These are phyloP conservation scores for Monomorium pharaonis DNA, from an alignment of 1,140 invertebrate species.

Conservation along the genomic window DNA sequence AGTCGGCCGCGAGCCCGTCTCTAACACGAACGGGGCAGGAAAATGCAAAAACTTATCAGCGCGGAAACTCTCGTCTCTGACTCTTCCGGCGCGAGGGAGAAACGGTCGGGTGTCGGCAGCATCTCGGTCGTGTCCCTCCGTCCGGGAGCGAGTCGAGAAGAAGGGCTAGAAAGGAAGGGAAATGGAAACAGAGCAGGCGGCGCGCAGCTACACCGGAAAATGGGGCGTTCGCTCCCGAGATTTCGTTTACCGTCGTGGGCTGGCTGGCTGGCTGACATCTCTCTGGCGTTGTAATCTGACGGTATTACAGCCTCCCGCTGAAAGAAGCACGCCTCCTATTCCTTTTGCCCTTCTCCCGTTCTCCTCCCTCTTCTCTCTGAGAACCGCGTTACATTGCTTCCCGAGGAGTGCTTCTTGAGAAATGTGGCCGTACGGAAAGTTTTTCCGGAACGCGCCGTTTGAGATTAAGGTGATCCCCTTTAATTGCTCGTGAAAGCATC, in stretches of 20 bases:
- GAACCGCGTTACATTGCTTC: conserved; percentile 7
- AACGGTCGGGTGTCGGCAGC: not conserved
- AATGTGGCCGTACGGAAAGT: conserved; percentile 21
- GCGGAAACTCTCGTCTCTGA: not conserved
- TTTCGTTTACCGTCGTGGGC: conserved; percentile 61
- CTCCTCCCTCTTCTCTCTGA: not conserved
- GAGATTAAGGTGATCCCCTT: conserved; percentile 47
- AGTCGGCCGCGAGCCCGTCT: not conserved
- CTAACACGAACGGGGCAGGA: not conserved
- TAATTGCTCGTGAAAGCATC: conserved; percentile 46
- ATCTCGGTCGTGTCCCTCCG: not conserved
- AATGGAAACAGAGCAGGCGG: not conserved
- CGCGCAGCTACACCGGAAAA: conserved; percentile 17
- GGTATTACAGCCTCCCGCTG: conserved; percentile 53
- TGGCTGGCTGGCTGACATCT: conserved; percentile 18
- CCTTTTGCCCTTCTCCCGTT: not conserved
- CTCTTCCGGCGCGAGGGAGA: not conserved
- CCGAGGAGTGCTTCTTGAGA: conserved; percentile 34
- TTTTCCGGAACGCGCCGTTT: conserved; percentile 35
- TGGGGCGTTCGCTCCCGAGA: conserved; percentile 55
- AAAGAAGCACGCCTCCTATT: conserved; percentile 14
- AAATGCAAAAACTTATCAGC: conserved; percentile 16
- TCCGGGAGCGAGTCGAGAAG: not conserved
- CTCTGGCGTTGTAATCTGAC: conserved; percentile 57
- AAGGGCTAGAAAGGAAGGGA: not conserved